A percentile compares a stretch with the other conserved stretches of the same genome.
Evolutionary conservation across 2,888 invertebrate genomes (phyloP).

Genomic region (Drosophila testacea): DNA sequence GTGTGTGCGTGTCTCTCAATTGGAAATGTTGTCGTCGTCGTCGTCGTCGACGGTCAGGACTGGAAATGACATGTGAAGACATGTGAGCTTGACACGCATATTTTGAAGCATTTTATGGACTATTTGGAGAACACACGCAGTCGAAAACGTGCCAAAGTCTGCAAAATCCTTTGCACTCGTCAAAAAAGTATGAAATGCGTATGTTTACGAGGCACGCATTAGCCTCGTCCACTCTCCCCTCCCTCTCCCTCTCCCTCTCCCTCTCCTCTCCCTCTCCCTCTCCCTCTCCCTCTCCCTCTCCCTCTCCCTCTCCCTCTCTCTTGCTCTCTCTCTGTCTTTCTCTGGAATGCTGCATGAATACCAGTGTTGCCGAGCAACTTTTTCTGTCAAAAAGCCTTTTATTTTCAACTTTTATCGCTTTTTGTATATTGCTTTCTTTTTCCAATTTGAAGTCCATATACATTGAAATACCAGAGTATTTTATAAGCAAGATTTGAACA

Average conservation of each 20-base stretch:
- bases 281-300: neutral
- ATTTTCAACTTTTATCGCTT: no score
- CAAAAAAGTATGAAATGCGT: slow-evolving; percentile 25
- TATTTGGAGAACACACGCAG: slow-evolving; percentile 38
- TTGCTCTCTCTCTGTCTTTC: neutral
- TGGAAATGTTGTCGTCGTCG: neutral
- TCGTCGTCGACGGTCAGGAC: neutral
- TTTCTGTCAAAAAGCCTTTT: no score
- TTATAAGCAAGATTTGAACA: no score
- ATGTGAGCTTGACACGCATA: slow-evolving; percentile 35
- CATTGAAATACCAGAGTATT: no score
- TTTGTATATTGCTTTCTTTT: no score
- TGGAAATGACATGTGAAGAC: slow-evolving; percentile 20
- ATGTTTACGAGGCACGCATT: slow-evolving; percentile 29
- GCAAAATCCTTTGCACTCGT: slow-evolving; percentile 1
- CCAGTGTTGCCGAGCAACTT: no score
- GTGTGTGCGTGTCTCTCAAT: neutral
- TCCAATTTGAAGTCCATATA: no score
- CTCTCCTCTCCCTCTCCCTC: neutral
- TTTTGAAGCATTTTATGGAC: slow-evolving; percentile 51
- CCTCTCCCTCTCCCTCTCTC: neutral
- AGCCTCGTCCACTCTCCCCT: neutral
- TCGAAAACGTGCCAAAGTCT: slow-evolving; percentile 42
- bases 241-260: neutral
- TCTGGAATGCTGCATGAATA: slow-evolving; percentile 2